Percentiles rank a stretch among this genome's conserved stretches.
Conservation (phyloP, 2,888 invertebrate genomes). For the Thera obeliscata region DNA sequence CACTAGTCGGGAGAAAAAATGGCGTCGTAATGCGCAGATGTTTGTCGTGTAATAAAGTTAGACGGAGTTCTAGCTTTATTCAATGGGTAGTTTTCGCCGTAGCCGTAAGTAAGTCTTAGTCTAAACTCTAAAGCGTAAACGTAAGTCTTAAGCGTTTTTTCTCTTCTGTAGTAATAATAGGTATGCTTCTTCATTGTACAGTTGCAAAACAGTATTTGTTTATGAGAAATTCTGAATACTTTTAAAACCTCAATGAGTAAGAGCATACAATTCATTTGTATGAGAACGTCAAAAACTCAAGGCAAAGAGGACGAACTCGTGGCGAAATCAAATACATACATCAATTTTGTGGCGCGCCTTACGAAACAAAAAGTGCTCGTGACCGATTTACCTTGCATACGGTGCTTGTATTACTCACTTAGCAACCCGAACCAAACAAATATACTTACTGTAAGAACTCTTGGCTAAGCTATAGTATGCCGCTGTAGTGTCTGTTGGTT, state of each 20-base stretch:
- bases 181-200: background rate
- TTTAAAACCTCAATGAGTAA: slow-evolving; percentile 17
- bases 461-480: background rate
- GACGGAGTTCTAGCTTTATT: no score
- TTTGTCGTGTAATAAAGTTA: no score
- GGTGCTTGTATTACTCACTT: slow-evolving; percentile 39
- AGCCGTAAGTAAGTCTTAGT: no score
- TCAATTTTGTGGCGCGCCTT: slow-evolving; percentile 30
- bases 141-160: no score
- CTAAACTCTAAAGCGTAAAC: no score
- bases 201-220: slow-evolving; percentile 12
- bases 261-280: slow-evolving; percentile 5
- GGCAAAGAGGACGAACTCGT: slow-evolving; percentile 22
- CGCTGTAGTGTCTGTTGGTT: slow-evolving; percentile 13
- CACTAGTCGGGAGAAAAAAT: no score
- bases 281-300: slow-evolving; percentile 13
- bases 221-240: background rate
- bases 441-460: slow-evolving; percentile 7
- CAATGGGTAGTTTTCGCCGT: no score
- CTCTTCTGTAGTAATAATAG: no score
- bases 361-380: slow-evolving; percentile 36
- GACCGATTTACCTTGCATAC: slow-evolving; percentile 35
- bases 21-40: no score
- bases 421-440: slow-evolving; percentile 40
- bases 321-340: slow-evolving; percentile 29